Conservation (phyloP, 2,113 vertebrate species). For the Loxodonta africana region DNA sequence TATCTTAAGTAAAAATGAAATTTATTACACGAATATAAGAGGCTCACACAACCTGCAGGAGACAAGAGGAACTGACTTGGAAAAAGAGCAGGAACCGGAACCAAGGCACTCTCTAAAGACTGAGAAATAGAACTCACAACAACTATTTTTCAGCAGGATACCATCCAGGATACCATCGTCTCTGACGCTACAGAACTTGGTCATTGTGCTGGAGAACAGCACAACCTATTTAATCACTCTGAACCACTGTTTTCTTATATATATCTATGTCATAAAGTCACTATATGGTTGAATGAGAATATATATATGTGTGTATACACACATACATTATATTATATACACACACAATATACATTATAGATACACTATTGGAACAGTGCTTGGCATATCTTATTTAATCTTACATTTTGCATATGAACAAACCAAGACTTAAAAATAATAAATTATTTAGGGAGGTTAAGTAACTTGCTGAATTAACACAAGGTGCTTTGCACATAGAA, state of each 20-base stretch:
- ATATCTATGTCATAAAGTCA: background rate
- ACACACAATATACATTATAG: background rate
- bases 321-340: too few relatives aligned
- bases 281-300: background rate
- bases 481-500: background rate
- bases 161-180: background rate
- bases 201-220: background rate
- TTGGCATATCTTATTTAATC: background rate
- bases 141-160: background rate
- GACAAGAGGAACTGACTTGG: background rate
- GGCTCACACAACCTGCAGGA: background rate
- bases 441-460: background rate
- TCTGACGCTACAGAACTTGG: background rate
- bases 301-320: background rate
- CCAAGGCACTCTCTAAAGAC: background rate
- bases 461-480: background rate
- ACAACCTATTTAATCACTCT: background rate
- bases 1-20: slow-evolving; percentile 5
- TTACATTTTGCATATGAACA: slow-evolving; percentile 13
- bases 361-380: background rate
- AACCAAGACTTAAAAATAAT: background rate
- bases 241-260: background rate
- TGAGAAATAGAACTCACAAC: background rate
- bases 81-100: background rate
- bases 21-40: background rate